A percentile compares a stretch with the other conserved stretches of the same genome.
These are phyloP conservation scores for Choloepus didactylus DNA, from an alignment of 2,797 vertebrate genomes.

Conservation along the genomic window DNA sequence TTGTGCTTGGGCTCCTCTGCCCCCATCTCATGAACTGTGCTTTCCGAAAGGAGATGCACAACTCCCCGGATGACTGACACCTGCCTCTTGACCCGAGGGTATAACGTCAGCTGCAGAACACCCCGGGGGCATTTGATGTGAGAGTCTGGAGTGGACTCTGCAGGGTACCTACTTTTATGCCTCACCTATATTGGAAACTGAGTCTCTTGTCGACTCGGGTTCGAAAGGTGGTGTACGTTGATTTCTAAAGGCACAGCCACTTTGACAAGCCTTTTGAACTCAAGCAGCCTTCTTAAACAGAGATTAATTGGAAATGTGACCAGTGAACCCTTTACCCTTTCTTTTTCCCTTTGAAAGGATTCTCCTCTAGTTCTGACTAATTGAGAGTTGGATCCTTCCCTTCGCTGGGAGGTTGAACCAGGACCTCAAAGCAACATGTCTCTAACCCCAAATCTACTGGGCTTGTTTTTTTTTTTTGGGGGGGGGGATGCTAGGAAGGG, in stretches of 20 bases:
- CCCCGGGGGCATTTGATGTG: background rate
- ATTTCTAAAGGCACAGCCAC: conserved; percentile 52
- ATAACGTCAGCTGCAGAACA: background rate
- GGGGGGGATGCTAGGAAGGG: background rate
- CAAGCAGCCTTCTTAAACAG: background rate
- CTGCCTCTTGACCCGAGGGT: background rate
- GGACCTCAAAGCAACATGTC: background rate
- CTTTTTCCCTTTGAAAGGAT: background rate
- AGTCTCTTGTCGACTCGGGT: background rate
- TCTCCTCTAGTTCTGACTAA: background rate
- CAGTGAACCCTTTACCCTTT: background rate
- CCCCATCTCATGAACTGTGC: background rate
- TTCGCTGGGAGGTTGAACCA: background rate
- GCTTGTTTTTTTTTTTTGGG: background rate
- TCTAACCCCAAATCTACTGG: background rate
- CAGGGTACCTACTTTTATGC: background rate
- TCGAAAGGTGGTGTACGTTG: background rate
- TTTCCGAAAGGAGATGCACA: background rate
- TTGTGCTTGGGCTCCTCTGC: accelerated
- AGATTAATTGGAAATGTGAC: background rate
- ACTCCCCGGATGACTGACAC: background rate
- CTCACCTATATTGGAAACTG: background rate
- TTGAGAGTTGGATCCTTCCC: background rate
- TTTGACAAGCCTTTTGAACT: background rate
- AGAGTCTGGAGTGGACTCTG: background rate